These are phyloP conservation scores for Isurus oxyrinchus DNA, from an alignment of 2,113 vertebrate genomes.

Conservation along the genomic window DNA sequence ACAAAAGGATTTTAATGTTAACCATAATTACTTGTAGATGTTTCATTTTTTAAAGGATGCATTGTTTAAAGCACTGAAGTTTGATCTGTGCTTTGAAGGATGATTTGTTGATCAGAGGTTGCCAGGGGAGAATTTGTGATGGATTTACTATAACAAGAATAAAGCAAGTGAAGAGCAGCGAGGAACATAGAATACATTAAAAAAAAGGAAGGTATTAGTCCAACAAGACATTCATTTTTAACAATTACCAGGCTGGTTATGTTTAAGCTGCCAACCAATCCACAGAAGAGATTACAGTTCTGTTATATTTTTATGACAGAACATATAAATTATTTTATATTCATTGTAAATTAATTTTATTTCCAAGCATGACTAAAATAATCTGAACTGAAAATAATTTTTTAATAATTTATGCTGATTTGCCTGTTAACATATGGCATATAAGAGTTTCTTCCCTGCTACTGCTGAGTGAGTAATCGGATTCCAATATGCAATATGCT, in stretches of 20 bases:
- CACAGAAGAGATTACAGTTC: not conserved
- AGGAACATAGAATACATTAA: not conserved
- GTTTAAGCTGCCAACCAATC: not conserved
- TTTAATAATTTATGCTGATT: not conserved
- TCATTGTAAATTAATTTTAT: not conserved
- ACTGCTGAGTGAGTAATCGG: slow-evolving; percentile 55
- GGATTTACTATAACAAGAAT: not conserved
- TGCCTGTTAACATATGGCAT: slow-evolving; percentile 14
- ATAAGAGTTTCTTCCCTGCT: slow-evolving; percentile 48
- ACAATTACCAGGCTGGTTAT: not conserved
- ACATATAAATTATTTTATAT: not conserved
- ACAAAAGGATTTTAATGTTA: no score
- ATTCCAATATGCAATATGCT: slow-evolving; percentile 40
- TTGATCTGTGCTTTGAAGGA: not conserved
- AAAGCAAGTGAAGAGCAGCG: not conserved
- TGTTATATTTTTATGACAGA: not conserved
- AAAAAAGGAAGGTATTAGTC: not conserved
- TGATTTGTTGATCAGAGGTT: not conserved
- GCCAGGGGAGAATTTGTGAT: not conserved
- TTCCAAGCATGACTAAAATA: not conserved
- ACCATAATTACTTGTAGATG: no score
- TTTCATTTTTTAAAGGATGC: not conserved
- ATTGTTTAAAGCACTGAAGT: not conserved
- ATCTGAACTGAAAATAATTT: not conserved
- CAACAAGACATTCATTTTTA: not conserved